A percentile compares a stretch with the other conserved stretches of the same genome.
Evolutionary conservation across 2,113 vertebrate species (phyloP).

Genomic region (Dromas ardeola): DNA sequence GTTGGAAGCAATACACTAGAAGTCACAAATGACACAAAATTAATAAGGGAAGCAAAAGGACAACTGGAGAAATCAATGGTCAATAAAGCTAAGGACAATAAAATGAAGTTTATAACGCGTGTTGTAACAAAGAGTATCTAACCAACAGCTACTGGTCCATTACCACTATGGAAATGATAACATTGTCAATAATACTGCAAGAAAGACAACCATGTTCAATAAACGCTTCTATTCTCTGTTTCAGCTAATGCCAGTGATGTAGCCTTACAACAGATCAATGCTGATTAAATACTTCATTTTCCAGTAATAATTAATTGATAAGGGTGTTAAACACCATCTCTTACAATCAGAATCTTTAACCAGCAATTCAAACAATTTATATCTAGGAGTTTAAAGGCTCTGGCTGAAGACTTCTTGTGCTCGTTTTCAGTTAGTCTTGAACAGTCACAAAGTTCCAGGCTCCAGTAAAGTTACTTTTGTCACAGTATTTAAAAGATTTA

Average conservation of each 20-base stretch:
- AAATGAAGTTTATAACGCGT: constrained; percentile 39
- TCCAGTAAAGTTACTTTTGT: background rate
- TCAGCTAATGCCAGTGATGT: background rate
- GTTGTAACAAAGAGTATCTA: background rate
- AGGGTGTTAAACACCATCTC: background rate
- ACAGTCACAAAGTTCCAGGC: background rate
- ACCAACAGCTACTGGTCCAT: background rate
- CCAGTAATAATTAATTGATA: constrained; percentile 27
- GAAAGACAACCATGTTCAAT: constrained; percentile 8
- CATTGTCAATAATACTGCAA: constrained; percentile 24
- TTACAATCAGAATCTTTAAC: background rate
- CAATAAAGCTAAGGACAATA: constrained; percentile 38
- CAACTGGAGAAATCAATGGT: constrained; percentile 43
- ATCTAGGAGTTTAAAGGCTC: background rate
- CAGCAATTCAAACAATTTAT: background rate
- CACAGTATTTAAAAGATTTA: background rate
- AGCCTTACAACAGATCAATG: background rate
- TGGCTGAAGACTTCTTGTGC: background rate
- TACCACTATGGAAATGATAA: constrained; percentile 12
- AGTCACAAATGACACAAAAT: constrained; percentile 30
- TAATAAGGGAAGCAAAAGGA: constrained; percentile 35
- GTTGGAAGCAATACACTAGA: background rate
- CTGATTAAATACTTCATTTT: constrained; percentile 30
- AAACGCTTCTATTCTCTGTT: constrained; percentile 2
- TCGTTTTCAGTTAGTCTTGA: background rate